phyloP scores from a whole-genome alignment of 2,113 vertebrate genomes.

The Falco punctatus region DNA sequence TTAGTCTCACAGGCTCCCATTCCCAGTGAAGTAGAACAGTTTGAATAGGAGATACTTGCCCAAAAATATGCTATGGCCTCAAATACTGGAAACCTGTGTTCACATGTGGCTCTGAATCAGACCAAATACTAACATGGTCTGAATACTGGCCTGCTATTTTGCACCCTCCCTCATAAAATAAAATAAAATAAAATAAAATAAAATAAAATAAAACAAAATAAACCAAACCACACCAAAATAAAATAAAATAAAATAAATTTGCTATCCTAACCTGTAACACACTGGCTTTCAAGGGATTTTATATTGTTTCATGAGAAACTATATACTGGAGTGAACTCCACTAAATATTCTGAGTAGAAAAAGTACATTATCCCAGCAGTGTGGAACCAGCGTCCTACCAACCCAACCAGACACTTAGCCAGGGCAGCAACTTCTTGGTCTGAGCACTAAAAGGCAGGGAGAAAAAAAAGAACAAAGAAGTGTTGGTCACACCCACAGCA shows the following conservation, averaged over 20 bases:
- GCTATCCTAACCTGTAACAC: background rate
- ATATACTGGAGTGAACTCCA: background rate
- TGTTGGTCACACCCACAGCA: background rate
- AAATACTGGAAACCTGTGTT: background rate
- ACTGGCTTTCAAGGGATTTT: background rate
- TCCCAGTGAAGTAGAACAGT: background rate
- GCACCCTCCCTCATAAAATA: background rate
- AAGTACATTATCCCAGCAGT: background rate
- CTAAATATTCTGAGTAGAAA: background rate
- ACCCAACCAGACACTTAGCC: background rate
- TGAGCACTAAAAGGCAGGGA: background rate
- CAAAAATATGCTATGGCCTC: background rate
- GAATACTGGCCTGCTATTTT: background rate
- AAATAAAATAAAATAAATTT: background rate
- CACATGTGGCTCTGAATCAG: background rate
- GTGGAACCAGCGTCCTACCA: background rate
- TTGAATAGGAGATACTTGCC: background rate
- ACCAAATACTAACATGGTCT: background rate
- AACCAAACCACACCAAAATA: background rate
- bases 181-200: background rate
- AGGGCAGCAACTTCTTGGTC: background rate
- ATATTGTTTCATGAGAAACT: background rate
- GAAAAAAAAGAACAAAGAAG: background rate
- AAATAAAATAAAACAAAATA: background rate
- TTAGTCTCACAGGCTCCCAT: background rate